Evolutionary conservation across 2,888 invertebrate genomes (phyloP).

Genomic region (Strigamia transsilvanica): DNA sequence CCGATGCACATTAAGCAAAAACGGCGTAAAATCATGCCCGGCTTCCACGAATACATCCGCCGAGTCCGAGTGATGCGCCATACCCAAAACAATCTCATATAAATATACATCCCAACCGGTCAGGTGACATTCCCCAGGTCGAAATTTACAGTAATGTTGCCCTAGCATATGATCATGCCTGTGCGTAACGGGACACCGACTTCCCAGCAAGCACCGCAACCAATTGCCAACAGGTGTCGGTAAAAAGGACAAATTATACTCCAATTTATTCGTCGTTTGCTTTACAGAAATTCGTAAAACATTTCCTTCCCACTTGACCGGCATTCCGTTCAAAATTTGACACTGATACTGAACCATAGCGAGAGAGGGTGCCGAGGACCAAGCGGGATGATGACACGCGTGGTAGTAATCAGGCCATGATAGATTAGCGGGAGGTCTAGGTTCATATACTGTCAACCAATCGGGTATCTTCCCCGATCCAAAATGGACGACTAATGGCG

Average conservation of each 20-base stretch:
- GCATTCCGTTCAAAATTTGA: neutral
- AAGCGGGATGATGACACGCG: neutral
- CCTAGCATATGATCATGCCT: neutral
- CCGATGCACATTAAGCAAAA: neutral
- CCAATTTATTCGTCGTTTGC: neutral
- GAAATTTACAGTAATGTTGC: neutral
- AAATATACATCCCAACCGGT: neutral
- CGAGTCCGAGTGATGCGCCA: neutral
- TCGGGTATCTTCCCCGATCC: neutral
- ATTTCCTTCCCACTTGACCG: neutral
- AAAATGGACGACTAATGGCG: neutral
- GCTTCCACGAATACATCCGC: neutral
- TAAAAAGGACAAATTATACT: neutral
- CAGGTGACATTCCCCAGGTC: neutral
- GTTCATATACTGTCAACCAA: neutral
- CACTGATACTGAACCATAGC: neutral
- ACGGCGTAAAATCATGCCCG: neutral
- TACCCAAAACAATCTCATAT: neutral
- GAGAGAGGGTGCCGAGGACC: neutral
- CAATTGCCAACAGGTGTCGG: neutral
- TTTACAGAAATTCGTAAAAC: neutral
- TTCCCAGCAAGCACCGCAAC: neutral
- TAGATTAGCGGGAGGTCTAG: neutral
- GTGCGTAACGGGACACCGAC: neutral
- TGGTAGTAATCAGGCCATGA: neutral